Percentiles rank a stretch among this genome's conserved stretches.
These are phyloP conservation scores for Lumbricus terrestris DNA, from an alignment of 2,888 invertebrate genomes.

Conservation along the genomic window DNA sequence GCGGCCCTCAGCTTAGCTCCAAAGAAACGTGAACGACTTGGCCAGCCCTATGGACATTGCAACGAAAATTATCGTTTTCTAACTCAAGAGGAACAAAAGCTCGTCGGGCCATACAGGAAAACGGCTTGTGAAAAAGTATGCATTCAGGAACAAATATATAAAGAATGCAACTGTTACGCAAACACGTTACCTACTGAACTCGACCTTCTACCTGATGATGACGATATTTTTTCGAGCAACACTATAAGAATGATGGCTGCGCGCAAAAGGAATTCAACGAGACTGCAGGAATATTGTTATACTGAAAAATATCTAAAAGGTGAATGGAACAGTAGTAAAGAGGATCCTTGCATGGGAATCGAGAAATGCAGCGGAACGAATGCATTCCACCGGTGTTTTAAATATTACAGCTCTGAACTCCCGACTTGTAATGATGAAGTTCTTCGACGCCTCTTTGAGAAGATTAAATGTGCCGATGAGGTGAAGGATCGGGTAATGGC, in stretches of 20 bases:
- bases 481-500: background rate
- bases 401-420: background rate
- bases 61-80: background rate
- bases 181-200: background rate
- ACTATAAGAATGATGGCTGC: background rate
- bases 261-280: too few relatives aligned
- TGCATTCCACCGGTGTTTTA: background rate
- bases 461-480: background rate
- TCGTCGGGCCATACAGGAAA: background rate
- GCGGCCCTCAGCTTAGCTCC: background rate
- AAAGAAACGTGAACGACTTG: background rate
- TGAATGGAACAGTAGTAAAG: background rate
- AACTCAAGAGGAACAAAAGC: background rate
- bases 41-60: background rate
- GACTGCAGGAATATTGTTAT: too few relatives aligned
- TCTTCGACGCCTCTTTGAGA: background rate
- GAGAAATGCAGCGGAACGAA: background rate
- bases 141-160: background rate
- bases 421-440: background rate
- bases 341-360: background rate
- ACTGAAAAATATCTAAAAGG: too few relatives aligned
- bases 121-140: background rate
- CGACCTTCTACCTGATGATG: background rate
- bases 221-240: background rate
- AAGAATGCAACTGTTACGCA: background rate